Base-by-base conservation (phyloP, 2,888 invertebrate species). In the Alviniconcha strummeri region DNA sequence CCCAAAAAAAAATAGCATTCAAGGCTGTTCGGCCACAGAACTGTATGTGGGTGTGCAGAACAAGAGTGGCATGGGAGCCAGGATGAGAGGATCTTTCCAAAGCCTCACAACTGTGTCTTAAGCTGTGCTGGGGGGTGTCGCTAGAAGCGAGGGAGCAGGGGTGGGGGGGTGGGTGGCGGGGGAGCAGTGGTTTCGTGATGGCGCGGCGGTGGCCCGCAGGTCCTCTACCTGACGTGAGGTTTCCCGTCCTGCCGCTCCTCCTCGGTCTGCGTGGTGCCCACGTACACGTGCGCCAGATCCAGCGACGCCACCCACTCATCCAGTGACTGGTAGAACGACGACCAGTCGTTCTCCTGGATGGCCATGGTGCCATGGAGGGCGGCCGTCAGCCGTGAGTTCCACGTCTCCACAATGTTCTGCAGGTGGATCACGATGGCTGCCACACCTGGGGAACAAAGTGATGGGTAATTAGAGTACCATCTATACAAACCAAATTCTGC, bases 291-390 rank as follows among this genome's bases (percentile, higher is more conserved):
- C 13, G 91, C 89, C 19, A 91, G 89, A 77, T 91, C 89, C 4
- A 93, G 87, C 7, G 87, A 83, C n/a, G 83, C 80, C 13, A 91
- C 86, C 93, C 93, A 93, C 78, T 93, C 93, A 82, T 93, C 93
- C 88, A 93, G 88, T 54, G 89, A 87, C 71, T 90, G 89, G 80
- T 90, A 91, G 77, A 93, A 90, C 57, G 87, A 83, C 56, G 87
- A 87, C 93, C 93, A 93, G 83, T 93, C 93, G 19, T 89, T 89
- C 72, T 93, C 93, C 17, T 90, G 89, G 69, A 93, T 89, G 6
- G 89, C 87, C 84, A 89, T 83, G 15, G 88, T 87, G 9, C 90
- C 91, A 78, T 89, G 89, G 11, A 89, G 83, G 78, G 88, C 83
- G 5, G 92, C 88, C 13, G 88, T 89, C 13, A 93, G 78, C 76